Evolutionary conservation across 2,113 vertebrate species (phyloP).

Genomic region (Tyrannus savana): DNA sequence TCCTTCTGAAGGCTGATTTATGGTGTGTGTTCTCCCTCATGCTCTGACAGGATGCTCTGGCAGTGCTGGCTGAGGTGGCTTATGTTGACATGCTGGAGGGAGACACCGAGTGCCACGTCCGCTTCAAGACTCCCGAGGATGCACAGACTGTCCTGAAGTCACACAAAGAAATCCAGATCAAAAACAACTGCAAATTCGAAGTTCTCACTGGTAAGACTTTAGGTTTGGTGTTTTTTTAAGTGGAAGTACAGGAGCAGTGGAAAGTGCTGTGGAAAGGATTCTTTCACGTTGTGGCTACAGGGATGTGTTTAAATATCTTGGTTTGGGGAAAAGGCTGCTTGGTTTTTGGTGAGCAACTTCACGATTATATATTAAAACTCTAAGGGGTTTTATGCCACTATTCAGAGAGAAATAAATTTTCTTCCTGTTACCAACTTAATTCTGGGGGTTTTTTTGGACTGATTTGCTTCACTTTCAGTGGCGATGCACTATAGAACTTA

Average conservation of each 20-base stretch:
- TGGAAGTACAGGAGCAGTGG: background rate
- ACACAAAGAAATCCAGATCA: conserved; percentile 78
- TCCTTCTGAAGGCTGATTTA: background rate
- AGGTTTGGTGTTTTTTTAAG: background rate
- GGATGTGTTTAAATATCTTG: background rate
- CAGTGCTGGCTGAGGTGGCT: conserved; percentile 82
- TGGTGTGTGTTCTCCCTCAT: background rate
- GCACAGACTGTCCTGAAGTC: conserved; percentile 76
- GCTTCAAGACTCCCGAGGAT: conserved; percentile 86
- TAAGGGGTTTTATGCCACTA: background rate
- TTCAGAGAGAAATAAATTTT: background rate
- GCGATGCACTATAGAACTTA: background rate
- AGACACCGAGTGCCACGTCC: conserved; percentile 88
- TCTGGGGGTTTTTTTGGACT: background rate
- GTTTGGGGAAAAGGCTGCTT: background rate
- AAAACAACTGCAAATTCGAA: conserved; percentile 88
- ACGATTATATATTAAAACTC: background rate
- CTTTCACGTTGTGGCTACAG: rapidly evolving
- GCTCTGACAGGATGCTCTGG: conserved; percentile 79
- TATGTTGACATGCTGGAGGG: conserved; percentile 93
- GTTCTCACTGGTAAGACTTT: conserved; percentile 84
- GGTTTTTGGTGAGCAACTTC: background rate
- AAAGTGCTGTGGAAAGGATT: background rate
- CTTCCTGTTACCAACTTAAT: background rate
- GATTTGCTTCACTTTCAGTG: background rate